Evolutionary conservation across 2,113 vertebrate genomes (phyloP).

Genomic region (Anolis carolinensis): DNA sequence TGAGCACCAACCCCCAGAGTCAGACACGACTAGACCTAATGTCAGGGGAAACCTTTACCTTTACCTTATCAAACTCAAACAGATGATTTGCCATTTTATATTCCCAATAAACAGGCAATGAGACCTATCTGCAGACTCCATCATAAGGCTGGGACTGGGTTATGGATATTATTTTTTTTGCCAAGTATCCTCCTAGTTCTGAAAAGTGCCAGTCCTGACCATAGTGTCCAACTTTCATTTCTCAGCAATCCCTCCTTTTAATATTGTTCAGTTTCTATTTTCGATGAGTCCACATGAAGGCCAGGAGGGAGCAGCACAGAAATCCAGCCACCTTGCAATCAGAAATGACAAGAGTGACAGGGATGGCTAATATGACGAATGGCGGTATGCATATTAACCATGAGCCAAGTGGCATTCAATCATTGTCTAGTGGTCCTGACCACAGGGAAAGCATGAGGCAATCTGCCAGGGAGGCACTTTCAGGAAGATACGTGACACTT

Average conservation of each 20-base stretch:
- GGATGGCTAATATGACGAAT: slow-evolving; percentile 71
- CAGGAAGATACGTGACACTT: slow-evolving; percentile 41
- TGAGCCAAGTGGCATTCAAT: slow-evolving; percentile 61
- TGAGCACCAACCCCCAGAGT: too few relatives aligned
- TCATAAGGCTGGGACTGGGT: background rate
- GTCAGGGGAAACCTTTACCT: too few relatives aligned
- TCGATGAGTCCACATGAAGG: slow-evolving; percentile 32
- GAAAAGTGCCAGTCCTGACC: accelerated
- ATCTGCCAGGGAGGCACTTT: slow-evolving; percentile 47
- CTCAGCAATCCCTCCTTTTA: slow-evolving; percentile 8
- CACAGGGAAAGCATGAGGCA: slow-evolving; percentile 48
- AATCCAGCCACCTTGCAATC: slow-evolving; percentile 37
- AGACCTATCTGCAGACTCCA: background rate
- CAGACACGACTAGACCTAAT: too few relatives aligned
- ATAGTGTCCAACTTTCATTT: background rate
- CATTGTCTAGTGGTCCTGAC: slow-evolving; percentile 67
- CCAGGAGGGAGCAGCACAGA: slow-evolving; percentile 27
- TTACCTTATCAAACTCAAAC: background rate
- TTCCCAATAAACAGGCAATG: background rate
- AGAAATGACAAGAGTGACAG: slow-evolving; percentile 72
- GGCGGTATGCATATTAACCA: slow-evolving; percentile 72
- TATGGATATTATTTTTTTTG: background rate
- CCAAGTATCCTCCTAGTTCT: background rate
- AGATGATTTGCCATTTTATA: background rate
- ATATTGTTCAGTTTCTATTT: background rate